phyloP scores from a whole-genome alignment of 2,113 vertebrate genomes.

The Clarias batrachus region DNA sequence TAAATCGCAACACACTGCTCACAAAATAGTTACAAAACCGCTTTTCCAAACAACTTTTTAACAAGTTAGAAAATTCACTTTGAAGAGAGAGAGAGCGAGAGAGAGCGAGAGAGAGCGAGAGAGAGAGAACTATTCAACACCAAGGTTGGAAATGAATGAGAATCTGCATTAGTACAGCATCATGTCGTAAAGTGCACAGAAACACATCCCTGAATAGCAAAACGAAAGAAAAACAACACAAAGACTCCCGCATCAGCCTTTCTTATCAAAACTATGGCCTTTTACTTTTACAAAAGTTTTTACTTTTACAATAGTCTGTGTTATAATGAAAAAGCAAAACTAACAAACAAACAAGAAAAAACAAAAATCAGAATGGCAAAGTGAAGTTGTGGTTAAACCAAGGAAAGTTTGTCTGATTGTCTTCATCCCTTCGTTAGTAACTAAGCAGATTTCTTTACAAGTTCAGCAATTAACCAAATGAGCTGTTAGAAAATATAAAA shows the following conservation, averaged over 20 bases:
- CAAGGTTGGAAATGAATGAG: slow-evolving; percentile 13
- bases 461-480: neutral
- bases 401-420: slow-evolving; percentile 2
- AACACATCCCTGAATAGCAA: slow-evolving; percentile 46
- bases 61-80: slow-evolving; percentile 33
- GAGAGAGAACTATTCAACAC: slow-evolving; percentile 12
- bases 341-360: neutral
- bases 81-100: neutral
- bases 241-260: neutral
- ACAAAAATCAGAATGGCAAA: neutral
- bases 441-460: neutral
- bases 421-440: neutral
- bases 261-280: slow-evolving; percentile 29
- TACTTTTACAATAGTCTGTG: neutral
- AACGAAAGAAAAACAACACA: slow-evolving; percentile 5
- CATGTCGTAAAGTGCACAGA: slow-evolving; percentile 52
- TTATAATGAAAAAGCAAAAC: neutral
- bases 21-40: slow-evolving; percentile 34
- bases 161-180: slow-evolving; percentile 31
- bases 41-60: neutral
- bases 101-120: neutral
- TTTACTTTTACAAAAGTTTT: slow-evolving; percentile 20
- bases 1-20: slow-evolving; percentile 29
- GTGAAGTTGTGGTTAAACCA: neutral
- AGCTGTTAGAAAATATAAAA: slow-evolving; percentile 7